Evolutionary conservation across 2,888 invertebrate species (phyloP).

Genomic region (Xylota sylvarum): DNA sequence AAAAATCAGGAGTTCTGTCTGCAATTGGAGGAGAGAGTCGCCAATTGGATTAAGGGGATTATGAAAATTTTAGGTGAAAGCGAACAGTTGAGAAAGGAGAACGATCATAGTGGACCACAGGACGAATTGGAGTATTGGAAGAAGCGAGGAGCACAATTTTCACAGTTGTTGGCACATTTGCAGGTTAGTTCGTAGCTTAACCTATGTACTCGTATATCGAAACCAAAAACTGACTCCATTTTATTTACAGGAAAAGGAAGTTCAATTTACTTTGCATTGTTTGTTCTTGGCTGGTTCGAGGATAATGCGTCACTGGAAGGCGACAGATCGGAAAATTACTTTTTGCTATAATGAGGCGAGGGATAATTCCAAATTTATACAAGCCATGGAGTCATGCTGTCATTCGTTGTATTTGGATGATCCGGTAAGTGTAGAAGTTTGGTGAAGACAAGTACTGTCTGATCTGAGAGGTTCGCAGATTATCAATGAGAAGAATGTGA

Average conservation of each 20-base stretch:
- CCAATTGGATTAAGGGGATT: conserved; percentile 92
- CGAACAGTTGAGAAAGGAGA: conserved; percentile 95
- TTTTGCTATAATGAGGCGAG: conserved; percentile 98
- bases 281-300: conserved; percentile 92
- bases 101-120: conserved; percentile 96
- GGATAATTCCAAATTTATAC: conserved; percentile 97
- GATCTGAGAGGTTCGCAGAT: too few species aligned
- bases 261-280: conserved; percentile 91
- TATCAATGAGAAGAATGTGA: too few species aligned
- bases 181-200: conserved; percentile 85
- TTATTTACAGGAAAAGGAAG: conserved; percentile 88
- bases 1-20: conserved; percentile 88
- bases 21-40: conserved; percentile 90
- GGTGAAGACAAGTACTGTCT: too few species aligned
- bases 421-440: conserved; percentile 88
- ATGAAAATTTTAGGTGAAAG: conserved; percentile 95
- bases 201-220: too few species aligned
- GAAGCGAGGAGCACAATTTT: conserved; percentile 96
- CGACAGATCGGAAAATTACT: conserved; percentile 95
- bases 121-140: conserved; percentile 99
- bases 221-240: not conserved
- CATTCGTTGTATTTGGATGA: conserved; percentile 96
- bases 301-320: conserved; percentile 92
- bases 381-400: conserved; percentile 97
- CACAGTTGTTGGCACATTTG: conserved; percentile 92